phyloP scores from a whole-genome alignment of 2,888 invertebrate species.

The Drepanosiphum platanoidis region DNA sequence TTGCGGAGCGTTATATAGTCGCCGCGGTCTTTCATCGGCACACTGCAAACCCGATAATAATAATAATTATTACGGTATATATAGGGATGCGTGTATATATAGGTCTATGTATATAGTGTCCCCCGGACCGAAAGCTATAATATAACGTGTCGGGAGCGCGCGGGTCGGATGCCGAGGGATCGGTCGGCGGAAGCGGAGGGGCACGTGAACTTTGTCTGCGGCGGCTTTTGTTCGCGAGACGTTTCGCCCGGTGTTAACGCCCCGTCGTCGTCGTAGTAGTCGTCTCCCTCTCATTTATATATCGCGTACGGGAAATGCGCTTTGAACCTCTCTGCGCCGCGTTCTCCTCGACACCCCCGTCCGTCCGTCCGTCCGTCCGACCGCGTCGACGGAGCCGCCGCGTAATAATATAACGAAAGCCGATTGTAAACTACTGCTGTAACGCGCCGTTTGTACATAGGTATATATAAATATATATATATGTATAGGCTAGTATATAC shows the following conservation, averaged over 20 bases:
- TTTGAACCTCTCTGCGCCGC: slow-evolving; percentile 40
- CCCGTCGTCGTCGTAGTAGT: too few relatives aligned
- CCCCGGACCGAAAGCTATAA: slow-evolving; percentile 7
- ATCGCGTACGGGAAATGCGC: slow-evolving; percentile 19
- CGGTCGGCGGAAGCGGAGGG: not conserved
- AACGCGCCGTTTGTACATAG: not conserved
- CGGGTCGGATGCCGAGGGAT: not conserved
- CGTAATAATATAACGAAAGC: slow-evolving; percentile 34
- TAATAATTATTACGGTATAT: slow-evolving; percentile 33
- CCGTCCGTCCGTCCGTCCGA: not conserved
- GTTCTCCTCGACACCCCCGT: not conserved
- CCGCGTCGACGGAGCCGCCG: not conserved
- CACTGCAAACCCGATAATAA: slow-evolving; percentile 40
- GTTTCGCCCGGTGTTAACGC: slow-evolving; percentile 53
- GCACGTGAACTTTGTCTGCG: slow-evolving; percentile 56
- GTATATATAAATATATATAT: too few relatives aligned
- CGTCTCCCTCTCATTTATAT: slow-evolving; percentile 34
- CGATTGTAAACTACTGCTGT: slow-evolving; percentile 45
- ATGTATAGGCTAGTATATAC: not conserved
- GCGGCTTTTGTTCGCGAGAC: slow-evolving; percentile 56
- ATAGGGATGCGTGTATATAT: not conserved
- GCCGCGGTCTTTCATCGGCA: not conserved
- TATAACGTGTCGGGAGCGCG: not conserved
- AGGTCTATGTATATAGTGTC: not conserved
- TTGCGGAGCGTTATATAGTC: not conserved